Conservation (phyloP, 2,888 invertebrate genomes). For the Torymus texanus region DNA sequence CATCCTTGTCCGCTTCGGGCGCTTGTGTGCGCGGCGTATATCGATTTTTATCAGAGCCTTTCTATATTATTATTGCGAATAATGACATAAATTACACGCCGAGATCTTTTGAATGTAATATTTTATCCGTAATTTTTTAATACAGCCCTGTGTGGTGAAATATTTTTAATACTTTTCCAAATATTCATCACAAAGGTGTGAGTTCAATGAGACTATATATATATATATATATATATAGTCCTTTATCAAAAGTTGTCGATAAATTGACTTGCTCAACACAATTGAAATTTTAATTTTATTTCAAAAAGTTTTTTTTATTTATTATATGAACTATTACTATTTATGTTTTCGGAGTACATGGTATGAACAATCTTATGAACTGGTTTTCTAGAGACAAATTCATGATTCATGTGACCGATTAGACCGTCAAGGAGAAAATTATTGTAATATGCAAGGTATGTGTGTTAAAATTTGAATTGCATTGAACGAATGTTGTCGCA, state of each 20-base stretch:
- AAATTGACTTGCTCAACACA: not conserved
- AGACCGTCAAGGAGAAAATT: constrained; percentile 14
- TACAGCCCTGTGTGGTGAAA: not conserved
- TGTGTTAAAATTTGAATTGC: constrained; percentile 33
- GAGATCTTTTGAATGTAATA: constrained; percentile 32
- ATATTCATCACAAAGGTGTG: no score
- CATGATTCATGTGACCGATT: constrained; percentile 5
- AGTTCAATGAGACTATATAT: no score
- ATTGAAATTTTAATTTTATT: no score
- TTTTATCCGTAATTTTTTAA: constrained; percentile 33
- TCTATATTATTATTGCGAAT: constrained; percentile 52
- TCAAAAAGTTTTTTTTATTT: no score
- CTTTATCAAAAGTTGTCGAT: no score
- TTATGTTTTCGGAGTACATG: no score
- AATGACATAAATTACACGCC: constrained; percentile 50
- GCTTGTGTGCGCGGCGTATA: constrained; percentile 31
- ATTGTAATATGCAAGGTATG: constrained; percentile 5
- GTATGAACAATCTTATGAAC: no score
- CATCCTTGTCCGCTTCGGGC: constrained; percentile 16
- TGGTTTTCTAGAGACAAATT: not conserved
- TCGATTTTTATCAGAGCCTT: constrained; percentile 51
- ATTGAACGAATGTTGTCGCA: constrained; percentile 6
- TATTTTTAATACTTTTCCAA: not conserved
- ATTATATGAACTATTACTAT: no score
- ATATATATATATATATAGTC: no score